Base-by-base conservation (phyloP, 2,888 invertebrate genomes). In the Polietes domitor region DNA sequence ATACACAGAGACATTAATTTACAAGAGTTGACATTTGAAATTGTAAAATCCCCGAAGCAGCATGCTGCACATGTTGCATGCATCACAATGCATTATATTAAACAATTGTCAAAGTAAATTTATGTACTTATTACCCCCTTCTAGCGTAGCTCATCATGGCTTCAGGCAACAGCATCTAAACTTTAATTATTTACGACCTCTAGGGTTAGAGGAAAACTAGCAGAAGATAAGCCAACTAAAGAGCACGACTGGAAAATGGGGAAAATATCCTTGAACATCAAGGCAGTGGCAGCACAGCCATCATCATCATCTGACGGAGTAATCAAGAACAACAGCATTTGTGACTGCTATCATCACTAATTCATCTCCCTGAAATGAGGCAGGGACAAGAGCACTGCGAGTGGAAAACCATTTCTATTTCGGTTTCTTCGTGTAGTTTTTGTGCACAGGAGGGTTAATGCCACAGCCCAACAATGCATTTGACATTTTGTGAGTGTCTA, bases 391-490 rank as follows among this genome's bases (percentile, higher is more conserved):
- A 9, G 12, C 10, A 37, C n/a, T 7, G 37, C 1, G 12, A 9
- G 5, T 41, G 47, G 47, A 2, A n/a, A 47, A 2, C 47, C 1
- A 47, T 47, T 32, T 7, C n/a, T n/a, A 12, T 58, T 26, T 26
- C 6, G 26, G 4, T 58, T 58, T 58, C 26, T 10, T 58, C 37
- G 12, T 47, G 7, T 15, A 2, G 1, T n/a, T 47, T 47, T 47
- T n/a, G 1, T 47, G 5, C 47, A n/a, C 4, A 7, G 58, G 3
- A 4, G 21, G 7, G 15, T 58, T 26, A 26, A 15, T 58, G 58
- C 12, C 58, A 58, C 58, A 58, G 19, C 26, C 58, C 26, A 53
- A 24, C 6, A 58, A 58, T 58, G 58, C 58, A 58, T 24, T 58
- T 58, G 24, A 58, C 58, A 58, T 58, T 58, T 24, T 58, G 19